Percentiles rank a stretch among this genome's conserved stretches.
phyloP scores from a whole-genome alignment of 1,140 invertebrate genomes.

The Panulirus ornatus region DNA sequence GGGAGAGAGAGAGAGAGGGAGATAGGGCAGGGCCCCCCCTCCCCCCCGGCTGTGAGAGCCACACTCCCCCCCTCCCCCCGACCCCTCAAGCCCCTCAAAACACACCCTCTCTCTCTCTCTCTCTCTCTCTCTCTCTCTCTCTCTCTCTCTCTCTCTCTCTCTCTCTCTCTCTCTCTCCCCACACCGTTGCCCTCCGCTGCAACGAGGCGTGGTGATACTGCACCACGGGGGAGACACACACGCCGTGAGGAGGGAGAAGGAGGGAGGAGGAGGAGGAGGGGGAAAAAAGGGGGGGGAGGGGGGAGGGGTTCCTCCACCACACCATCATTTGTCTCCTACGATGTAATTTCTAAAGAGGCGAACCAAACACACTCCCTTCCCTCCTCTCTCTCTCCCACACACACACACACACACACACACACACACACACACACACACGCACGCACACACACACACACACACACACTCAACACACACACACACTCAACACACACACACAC shows the following conservation, averaged over 20 bases:
- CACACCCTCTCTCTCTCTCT: not conserved
- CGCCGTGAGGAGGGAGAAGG: too few species aligned
- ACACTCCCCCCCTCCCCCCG: not conserved
- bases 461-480: too few species aligned
- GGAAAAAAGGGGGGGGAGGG: too few species aligned
- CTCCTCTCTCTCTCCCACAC: not conserved
- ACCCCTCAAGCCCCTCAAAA: not conserved
- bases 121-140: not conserved
- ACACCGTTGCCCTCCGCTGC: too few species aligned
- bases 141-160: slow-evolving; percentile 2
- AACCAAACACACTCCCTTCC: not conserved
- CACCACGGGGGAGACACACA: too few species aligned
- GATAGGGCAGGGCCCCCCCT: not conserved
- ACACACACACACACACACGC: slow-evolving; percentile 15
- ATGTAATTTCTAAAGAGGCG: too few species aligned
- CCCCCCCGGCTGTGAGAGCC: not conserved
- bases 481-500: too few species aligned
- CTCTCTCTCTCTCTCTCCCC: not conserved
- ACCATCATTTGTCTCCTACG: too few species aligned
- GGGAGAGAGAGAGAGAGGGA: not conserved
- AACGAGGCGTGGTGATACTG: too few species aligned
- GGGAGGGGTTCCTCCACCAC: too few species aligned
- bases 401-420: not conserved
- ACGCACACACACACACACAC: not conserved
- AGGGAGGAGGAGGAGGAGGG: too few species aligned